Conservation (phyloP, 2,888 invertebrate species). For the Capitulum mitella region DNA sequence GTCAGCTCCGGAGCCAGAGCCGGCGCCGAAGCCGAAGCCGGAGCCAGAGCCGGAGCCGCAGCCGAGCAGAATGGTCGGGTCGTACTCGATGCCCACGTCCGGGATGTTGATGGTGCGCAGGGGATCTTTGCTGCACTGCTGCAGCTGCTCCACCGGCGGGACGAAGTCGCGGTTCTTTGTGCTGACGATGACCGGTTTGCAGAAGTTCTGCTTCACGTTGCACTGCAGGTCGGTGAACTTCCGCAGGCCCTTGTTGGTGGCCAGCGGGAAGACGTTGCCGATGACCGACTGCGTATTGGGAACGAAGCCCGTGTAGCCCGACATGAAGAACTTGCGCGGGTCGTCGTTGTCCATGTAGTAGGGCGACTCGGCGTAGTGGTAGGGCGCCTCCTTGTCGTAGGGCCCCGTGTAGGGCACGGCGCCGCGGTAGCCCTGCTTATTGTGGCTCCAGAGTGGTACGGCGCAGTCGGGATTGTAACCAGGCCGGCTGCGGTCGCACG, state of each 20-base stretch:
- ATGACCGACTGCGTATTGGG: conserved; percentile 59
- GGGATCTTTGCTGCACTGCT: conserved; percentile 15
- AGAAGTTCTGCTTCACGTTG: conserved; percentile 61
- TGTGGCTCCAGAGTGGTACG: background rate
- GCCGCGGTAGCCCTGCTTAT: conserved; percentile 52
- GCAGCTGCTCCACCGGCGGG: conserved; percentile 48
- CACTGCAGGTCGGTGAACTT: conserved; percentile 69
- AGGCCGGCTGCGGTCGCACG: background rate
- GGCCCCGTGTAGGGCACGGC: conserved; percentile 54
- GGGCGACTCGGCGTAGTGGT: conserved; percentile 46
- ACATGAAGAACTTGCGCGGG: conserved; percentile 55
- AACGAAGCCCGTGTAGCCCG: conserved; percentile 59
- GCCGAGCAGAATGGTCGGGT: background rate
- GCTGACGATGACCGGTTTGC: conserved; percentile 53
- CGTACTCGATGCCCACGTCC: conserved; percentile 11
- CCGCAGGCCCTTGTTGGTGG: conserved; percentile 62
- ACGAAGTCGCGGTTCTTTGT: conserved; percentile 49
- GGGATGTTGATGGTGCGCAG: background rate
- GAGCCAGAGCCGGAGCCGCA: background rate
- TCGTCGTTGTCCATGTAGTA: conserved; percentile 59
- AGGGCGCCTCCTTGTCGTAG: conserved; percentile 55
- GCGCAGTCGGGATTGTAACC: conserved; percentile 5
- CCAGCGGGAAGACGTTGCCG: conserved; percentile 56
- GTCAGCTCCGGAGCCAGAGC: background rate
- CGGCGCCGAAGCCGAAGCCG: background rate